Conservation (phyloP, 2,113 vertebrate species). For the Pao palembangensis region DNA sequence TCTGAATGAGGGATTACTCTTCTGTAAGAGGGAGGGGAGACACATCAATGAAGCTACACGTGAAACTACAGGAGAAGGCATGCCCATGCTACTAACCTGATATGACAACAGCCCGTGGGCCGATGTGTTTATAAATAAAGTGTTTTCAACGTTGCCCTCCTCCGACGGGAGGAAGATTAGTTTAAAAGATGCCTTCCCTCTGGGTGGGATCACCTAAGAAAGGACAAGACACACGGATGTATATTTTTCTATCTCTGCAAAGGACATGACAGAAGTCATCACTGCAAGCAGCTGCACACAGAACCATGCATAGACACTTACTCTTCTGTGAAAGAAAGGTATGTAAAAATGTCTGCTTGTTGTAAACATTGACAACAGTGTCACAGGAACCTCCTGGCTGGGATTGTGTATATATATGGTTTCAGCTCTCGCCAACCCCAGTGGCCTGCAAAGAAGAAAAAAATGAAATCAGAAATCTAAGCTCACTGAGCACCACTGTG, state of each 20-base stretch:
- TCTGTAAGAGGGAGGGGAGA: background rate
- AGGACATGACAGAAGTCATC: background rate
- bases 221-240: slow-evolving; percentile 10
- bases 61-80: background rate
- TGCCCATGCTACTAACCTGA: slow-evolving; percentile 66
- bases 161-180: slow-evolving; percentile 92
- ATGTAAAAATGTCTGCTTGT: slow-evolving; percentile 92
- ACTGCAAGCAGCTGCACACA: background rate
- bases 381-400: slow-evolving; percentile 87
- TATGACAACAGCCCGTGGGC: slow-evolving; percentile 89
- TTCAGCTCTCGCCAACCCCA: slow-evolving; percentile 90
- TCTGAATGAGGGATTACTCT: background rate
- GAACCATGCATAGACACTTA: slow-evolving; percentile 64
- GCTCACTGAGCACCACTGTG: background rate
- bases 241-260: slow-evolving; percentile 1
- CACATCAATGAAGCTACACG: background rate
- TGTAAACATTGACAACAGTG: slow-evolving; percentile 92
- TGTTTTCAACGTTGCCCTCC: slow-evolving; percentile 92
- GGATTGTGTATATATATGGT: slow-evolving; percentile 91
- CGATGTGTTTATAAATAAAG: slow-evolving; percentile 99
- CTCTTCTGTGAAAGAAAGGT: slow-evolving; percentile 90
- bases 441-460: slow-evolving; percentile 71
- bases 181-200: slow-evolving; percentile 92
- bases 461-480: slow-evolving; percentile 11
- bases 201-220: slow-evolving; percentile 87